Base-by-base conservation (phyloP, 2,888 invertebrate genomes). In the Troides helena region DNA sequence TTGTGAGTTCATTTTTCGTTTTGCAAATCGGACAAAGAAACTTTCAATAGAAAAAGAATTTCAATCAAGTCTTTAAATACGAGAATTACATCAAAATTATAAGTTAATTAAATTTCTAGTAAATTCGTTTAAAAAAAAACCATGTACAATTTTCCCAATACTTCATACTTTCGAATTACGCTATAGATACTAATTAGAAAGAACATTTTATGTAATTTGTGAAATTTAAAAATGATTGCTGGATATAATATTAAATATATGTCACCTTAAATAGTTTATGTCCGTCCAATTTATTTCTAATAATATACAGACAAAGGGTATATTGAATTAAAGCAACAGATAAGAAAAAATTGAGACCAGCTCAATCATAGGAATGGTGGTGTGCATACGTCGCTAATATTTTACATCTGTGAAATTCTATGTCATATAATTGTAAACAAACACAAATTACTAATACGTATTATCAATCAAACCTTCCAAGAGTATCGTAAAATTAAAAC, bases 311-410 rank as follows among this genome's bases (percentile, higher is more conserved):
- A 53, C 6, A 17, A 50, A 50, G 50, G 7, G 18, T 6, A 53
- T 53, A n/a, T 6, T n/a, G 18, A n/a, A 53, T n/a, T 53, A 53
- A 18, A 53, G 4, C 53, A 53, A 53, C 5, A 53, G 18, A 18
- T 50, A 21, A 46, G 8, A 63, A 58, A 68, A 64, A 53, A 53
- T 68, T 64, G 68, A 68, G 68, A n/a, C 68, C 68, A 64, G 68
- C 68, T 68, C 68, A 68, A 56, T 30, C 21, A 53, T 10, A 59
- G 68, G 64, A 68, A 68, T 68, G 68, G 53, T 23, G 53, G n/a
- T 12, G 53, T 53, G n/a, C n/a, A 53, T 18, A 46, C 53, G 53
- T n/a, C 8, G 18, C 8, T 18, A 5, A 12, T 46, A 12, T 10
- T 46, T 14, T 53, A 5, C n/a, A n/a, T 18, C 30, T 30, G 30